A percentile compares a stretch with the other conserved stretches of the same genome.
phyloP scores from a whole-genome alignment of 53 echinoderm and acorn worm species.

The Mesocentrotus franciscanus region DNA sequence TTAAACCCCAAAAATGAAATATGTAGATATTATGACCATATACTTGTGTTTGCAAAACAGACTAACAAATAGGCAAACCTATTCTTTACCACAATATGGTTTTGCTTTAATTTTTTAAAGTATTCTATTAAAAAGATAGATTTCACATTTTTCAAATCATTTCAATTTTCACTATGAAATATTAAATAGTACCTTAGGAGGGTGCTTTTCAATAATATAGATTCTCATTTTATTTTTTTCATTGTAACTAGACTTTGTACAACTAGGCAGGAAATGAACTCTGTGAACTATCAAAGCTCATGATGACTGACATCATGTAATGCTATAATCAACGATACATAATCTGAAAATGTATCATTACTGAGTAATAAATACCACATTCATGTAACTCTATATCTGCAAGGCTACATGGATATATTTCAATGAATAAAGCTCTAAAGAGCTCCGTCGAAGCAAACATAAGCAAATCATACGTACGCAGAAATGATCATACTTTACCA shows the following conservation, averaged over 20 bases:
- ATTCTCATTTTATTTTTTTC: not conserved
- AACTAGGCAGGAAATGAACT: not conserved
- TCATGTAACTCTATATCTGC: not conserved
- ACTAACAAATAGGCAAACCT: no score
- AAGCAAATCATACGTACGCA: conserved; percentile 24
- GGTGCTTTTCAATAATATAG: not conserved
- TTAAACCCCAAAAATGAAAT: no score
- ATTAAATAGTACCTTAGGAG: not conserved
- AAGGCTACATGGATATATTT: conserved; percentile 28
- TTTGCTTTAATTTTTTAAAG: no score
- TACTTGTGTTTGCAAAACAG: no score
- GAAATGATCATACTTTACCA: not conserved
- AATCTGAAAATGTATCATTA: conserved; percentile 1
- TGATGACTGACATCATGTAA: not conserved
- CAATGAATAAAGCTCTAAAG: conserved; percentile 44
- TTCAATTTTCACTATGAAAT: not conserved
- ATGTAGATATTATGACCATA: no score
- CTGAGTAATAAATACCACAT: not conserved
- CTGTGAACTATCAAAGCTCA: not conserved
- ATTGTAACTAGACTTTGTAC: not conserved
- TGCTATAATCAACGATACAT: not conserved
- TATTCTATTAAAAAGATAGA: no score
- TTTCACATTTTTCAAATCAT: not conserved
- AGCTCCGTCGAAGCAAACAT: not conserved
- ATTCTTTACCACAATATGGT: no score